phyloP scores from a whole-genome alignment of 2,888 invertebrate genomes.

The Carcina quercana region DNA sequence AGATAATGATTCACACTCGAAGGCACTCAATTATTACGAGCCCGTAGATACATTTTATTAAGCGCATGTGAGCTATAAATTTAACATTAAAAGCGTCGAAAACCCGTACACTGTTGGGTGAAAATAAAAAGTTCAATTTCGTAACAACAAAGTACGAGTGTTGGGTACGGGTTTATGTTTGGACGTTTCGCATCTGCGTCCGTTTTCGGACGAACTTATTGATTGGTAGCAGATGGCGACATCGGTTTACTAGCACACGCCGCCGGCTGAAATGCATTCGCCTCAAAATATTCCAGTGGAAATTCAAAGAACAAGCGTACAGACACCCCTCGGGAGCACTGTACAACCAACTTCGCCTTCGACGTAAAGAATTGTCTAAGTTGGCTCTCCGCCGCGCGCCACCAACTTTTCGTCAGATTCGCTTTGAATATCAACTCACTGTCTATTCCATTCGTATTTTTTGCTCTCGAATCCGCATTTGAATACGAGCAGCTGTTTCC shows the following conservation, averaged over 20 bases:
- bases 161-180: conserved; percentile 36
- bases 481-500: conserved; percentile 10
- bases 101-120: conserved; percentile 47
- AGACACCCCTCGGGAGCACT: conserved; percentile 27
- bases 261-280: conserved; percentile 21
- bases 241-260: conserved; percentile 24
- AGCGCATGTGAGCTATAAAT: conserved; percentile 52
- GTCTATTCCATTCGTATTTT: conserved; percentile 6
- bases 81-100: conserved; percentile 49
- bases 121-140: conserved; percentile 59
- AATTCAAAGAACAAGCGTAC: conserved; percentile 29
- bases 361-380: conserved; percentile 37
- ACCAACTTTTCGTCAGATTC: conserved; percentile 36
- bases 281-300: conserved; percentile 38
- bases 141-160: conserved; percentile 47
- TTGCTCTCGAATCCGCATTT: background rate
- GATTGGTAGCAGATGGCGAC: conserved; percentile 45
- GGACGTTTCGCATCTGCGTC: conserved; percentile 49
- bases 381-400: conserved; percentile 21
- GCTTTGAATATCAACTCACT: conserved; percentile 39
- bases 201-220: conserved; percentile 39
- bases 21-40: conserved; percentile 28
- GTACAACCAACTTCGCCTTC: conserved; percentile 22
- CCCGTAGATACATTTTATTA: conserved; percentile 47
- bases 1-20: conserved; percentile 14